These are phyloP conservation scores for Chloroclysta siterata DNA, from an alignment of 2,888 invertebrate species.

Conservation along the genomic window DNA sequence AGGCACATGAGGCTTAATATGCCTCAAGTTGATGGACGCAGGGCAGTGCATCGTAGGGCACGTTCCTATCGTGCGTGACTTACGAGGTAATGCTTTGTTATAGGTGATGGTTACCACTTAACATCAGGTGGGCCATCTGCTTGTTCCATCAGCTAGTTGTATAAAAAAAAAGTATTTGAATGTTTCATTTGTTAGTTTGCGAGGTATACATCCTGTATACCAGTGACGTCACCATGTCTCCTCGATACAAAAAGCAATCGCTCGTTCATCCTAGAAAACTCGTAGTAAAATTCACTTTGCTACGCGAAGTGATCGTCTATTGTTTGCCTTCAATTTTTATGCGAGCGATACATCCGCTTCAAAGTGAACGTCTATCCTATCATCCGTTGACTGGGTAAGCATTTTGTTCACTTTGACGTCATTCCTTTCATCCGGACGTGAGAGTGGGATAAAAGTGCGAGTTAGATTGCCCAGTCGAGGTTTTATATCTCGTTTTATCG, in stretches of 20 bases:
- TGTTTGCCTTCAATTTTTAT: conserved; percentile 32
- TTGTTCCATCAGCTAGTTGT: too few species aligned
- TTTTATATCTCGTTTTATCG: conserved; percentile 42
- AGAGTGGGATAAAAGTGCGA: conserved; percentile 30
- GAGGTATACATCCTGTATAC: too few species aligned
- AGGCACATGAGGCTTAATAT: too few species aligned
- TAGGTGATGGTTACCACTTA: too few species aligned
- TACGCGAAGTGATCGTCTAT: neutral
- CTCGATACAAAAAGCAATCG: neutral
- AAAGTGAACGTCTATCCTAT: conserved; percentile 35
- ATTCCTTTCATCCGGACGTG: conserved; percentile 24
- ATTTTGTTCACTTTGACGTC: conserved; percentile 40
- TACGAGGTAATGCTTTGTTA: too few species aligned
- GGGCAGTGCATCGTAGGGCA: too few species aligned
- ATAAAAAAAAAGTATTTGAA: too few species aligned
- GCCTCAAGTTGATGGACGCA: too few species aligned
- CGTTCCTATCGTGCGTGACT: too few species aligned
- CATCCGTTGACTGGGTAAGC: conserved; percentile 30
- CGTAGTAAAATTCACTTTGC: neutral
- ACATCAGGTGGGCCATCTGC: too few species aligned
- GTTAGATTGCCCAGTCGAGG: conserved; percentile 42
- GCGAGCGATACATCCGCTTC: conserved; percentile 17
- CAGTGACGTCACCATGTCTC: too few species aligned
- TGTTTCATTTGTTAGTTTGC: too few species aligned
- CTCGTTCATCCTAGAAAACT: neutral